A percentile compares a stretch with the other conserved stretches of the same genome.
phyloP scores from a whole-genome alignment of 1,140 invertebrate species.

The Doryteuthis pealeii region DNA sequence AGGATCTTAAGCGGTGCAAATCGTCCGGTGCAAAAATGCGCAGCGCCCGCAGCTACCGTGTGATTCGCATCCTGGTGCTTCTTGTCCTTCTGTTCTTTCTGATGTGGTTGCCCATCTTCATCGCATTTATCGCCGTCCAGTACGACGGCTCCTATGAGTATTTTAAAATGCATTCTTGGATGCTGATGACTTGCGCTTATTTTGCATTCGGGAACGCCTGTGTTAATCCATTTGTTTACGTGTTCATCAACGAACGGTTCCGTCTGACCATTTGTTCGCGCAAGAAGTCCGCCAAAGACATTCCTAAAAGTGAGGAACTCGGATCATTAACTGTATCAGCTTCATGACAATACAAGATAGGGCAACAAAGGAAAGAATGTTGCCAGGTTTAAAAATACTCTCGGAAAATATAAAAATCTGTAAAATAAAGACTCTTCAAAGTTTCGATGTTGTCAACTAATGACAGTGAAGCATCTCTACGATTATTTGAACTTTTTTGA shows the following conservation, averaged over 20 bases:
- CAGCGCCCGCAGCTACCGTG: constrained; percentile 29
- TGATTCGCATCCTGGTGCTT: constrained; percentile 39
- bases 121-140: constrained; percentile 34
- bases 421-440: no score
- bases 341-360: background rate
- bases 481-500: no score
- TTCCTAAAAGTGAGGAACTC: background rate
- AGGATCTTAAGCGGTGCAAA: background rate
- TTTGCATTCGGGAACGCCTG: constrained; percentile 38
- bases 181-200: constrained; percentile 31
- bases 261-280: constrained; percentile 4
- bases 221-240: constrained; percentile 48
- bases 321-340: background rate
- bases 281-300: background rate
- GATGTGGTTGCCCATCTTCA: constrained; percentile 50
- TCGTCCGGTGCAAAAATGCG: background rate
- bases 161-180: constrained; percentile 34
- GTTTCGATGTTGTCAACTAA: no score
- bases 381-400: no score
- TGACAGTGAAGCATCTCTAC: no score
- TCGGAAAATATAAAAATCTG: no score
- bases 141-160: constrained; percentile 25
- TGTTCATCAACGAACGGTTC: constrained; percentile 34
- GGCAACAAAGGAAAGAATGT: background rate
- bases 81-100: constrained; percentile 41